phyloP scores from a whole-genome alignment of 2,113 vertebrate species.

The Climacteris rufus region DNA sequence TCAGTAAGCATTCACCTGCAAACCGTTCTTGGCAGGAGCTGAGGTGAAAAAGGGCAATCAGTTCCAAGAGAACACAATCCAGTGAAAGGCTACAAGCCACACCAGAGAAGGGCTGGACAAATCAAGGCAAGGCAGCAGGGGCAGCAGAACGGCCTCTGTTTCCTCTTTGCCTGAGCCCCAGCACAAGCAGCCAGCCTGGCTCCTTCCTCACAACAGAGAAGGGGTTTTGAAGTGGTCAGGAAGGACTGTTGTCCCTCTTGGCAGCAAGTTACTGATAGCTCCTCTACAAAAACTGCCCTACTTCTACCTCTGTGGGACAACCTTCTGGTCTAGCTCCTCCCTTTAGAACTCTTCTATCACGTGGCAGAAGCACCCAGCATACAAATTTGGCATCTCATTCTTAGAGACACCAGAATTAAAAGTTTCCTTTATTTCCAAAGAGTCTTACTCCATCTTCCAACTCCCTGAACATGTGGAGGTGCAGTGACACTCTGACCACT shows the following conservation, averaged over 20 bases:
- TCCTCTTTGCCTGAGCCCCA: background rate
- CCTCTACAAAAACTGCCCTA: background rate
- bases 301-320: background rate
- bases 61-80: background rate
- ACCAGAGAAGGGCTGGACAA: background rate
- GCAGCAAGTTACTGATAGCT: background rate
- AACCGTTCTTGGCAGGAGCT: background rate
- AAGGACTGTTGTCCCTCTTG: background rate
- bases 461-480: fast-evolving
- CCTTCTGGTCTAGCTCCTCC: background rate
- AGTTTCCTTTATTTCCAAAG: background rate
- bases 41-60: background rate
- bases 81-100: background rate
- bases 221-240: background rate
- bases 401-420: background rate
- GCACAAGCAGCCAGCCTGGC: background rate
- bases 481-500: fast-evolving
- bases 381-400: background rate
- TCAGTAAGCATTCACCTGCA: background rate
- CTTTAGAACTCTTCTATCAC: background rate
- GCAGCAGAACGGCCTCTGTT: background rate
- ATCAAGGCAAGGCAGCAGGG: background rate
- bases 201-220: background rate
- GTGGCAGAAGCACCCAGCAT: background rate
- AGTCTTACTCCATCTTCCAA: background rate